Evolutionary conservation across 2,113 vertebrate genomes (phyloP), one percentile per base, ranked within the genome.

Genomic region (Picathartes gymnocephalus): DNA sequence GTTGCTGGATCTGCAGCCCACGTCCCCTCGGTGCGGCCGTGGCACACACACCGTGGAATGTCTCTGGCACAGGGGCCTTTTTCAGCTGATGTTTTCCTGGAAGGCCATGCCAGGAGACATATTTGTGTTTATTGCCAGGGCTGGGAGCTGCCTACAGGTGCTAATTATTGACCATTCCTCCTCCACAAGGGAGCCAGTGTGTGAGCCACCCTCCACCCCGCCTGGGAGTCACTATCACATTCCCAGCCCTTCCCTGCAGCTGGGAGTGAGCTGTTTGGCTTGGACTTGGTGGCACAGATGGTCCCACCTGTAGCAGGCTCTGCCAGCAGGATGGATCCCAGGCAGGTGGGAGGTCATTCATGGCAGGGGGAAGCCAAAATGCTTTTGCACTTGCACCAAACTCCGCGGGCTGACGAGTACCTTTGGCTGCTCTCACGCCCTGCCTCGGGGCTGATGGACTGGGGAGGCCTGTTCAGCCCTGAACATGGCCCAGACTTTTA

Each of bases 61-160:
- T 28, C 23, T 62, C 87, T 89, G 86, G 69, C 90, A 92, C 76
- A 68, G 90, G 61, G 11, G 40, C 31, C 54, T 81, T 95, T 90
- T 96, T 73, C 77, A 94, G 40, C 44, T 80, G 57, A 1, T 92
- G 15, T 95, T 95, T 96, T 95, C 83, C 92, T 81, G 45, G 81
- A 57, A 62, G 77, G 14, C 82, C 80, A 39, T 79, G 95, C 92
- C 92, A 97, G 95, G 82, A 95, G 87, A 92, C 77, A 81, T 92
- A 91, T 96, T 96, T 97, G 70, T 96, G 83, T 86, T 97, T 97
- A 83, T 86, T 95, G 86, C 83, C 65, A 66, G 66, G 28, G 56
- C 90, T 89, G 91, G 87, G 86, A 93, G 83, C 61, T 64, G 83
- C 71, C 84, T 77, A 35, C 95, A 83, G 86, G 88, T 93, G 88